Percentiles rank a stretch among this genome's conserved stretches.
Conservation (phyloP, 2,113 vertebrate species). For the Panurus biarmicus region DNA sequence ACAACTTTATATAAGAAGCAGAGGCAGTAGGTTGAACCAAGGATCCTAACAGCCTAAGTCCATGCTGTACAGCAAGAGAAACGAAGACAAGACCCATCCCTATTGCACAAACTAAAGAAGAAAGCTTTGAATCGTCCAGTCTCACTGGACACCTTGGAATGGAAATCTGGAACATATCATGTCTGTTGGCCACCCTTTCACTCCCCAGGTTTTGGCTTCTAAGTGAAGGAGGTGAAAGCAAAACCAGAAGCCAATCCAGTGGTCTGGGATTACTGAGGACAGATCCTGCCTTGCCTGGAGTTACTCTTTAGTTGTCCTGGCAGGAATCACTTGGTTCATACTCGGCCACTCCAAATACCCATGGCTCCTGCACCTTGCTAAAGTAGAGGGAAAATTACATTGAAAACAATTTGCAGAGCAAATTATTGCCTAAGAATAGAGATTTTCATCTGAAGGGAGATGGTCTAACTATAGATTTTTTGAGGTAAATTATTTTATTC, state of each 20-base stretch:
- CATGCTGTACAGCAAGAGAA: background rate
- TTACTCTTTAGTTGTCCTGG: background rate
- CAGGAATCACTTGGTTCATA: background rate
- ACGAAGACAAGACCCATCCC: background rate
- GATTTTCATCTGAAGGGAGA: background rate
- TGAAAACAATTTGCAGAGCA: background rate
- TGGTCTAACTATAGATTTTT: background rate
- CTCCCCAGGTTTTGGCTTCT: background rate
- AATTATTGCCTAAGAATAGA: background rate
- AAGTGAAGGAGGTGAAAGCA: background rate
- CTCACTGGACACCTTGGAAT: background rate
- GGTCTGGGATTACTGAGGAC: background rate
- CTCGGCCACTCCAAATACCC: background rate
- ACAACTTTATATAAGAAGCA: background rate
- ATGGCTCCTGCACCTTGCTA: background rate
- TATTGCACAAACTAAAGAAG: background rate
- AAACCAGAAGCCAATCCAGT: background rate
- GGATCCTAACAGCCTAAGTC: background rate
- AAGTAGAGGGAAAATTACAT: background rate
- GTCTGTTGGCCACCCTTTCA: background rate
- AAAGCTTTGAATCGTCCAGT: background rate
- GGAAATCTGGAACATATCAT: background rate
- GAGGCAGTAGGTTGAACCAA: background rate
- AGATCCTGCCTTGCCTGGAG: background rate
- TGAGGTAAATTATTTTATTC: constrained; percentile 6